Base-by-base conservation (phyloP, 2,888 invertebrate species). In the Spialia ferax region DNA sequence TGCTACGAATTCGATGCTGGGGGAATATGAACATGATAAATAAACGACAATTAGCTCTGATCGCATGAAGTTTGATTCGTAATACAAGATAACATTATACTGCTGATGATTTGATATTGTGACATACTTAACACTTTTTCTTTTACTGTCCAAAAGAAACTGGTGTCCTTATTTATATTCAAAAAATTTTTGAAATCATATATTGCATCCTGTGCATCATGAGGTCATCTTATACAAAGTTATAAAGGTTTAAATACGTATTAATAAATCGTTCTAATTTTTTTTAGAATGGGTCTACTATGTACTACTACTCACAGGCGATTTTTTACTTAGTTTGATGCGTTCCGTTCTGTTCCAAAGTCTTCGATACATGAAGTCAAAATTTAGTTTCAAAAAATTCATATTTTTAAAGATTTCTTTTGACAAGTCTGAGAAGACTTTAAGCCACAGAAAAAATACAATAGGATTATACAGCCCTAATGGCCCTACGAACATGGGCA, bases 401-500 rank as follows among this genome's bases (percentile, higher is more conserved):
- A 66, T 60, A 67, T 61, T 67, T 61, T 60, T 56, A 11, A 67
- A 18, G 18, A 50, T 62, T 62, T 62, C 70, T 63, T 76, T 69
- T 69, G 69, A 66, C 67, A 68, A 63, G 75, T 81, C 74, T 79
- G 79, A 82, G 79, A 73, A 78, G 74, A 79, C 80, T 81, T 79
- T 85, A 85, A 85, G 84, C 75, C 73, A 69, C 79, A 81, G 82
- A 89, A 90, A 88, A 91, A 91, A 87, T 79, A 93, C 91, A 93
- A 93, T 92, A 84, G 91, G 79, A 88, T 93, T 92, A 91, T 89
- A 81, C 88, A 81, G 83, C 81, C 87, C 87, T 91, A 93, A 91
- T 93, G 93, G 91, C 82, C 86, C 79, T 71, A 86, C 86, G 81
- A 91, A 93, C 93, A 93, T 90, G 91, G 92, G 91, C 93, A 93